Percentiles rank a stretch among this genome's conserved stretches.
phyloP scores from a whole-genome alignment of 2,888 invertebrate genomes.

The Trichogramma dendrolimi region DNA sequence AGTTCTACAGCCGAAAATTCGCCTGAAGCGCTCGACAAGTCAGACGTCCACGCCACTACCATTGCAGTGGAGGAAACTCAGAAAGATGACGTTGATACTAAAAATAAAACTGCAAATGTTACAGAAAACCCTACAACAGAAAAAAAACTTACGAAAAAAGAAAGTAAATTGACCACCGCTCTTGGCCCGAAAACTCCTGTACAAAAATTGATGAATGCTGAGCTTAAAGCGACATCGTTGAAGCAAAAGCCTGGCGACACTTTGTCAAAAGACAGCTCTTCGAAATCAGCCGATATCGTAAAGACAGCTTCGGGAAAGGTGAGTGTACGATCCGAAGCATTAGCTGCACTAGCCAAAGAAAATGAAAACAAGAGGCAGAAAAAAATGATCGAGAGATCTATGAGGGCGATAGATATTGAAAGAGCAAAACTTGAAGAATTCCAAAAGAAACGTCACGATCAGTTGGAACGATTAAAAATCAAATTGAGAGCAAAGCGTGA shows the following conservation, averaged over 20 bases:
- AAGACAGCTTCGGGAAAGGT: slow-evolving; percentile 23
- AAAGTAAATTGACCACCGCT: no score
- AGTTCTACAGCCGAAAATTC: no score
- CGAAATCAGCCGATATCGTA: slow-evolving; percentile 8
- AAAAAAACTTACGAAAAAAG: no score
- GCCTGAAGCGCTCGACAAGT: no score
- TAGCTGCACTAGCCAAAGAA: slow-evolving; percentile 28
- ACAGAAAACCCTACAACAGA: slow-evolving; percentile 1
- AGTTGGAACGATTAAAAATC: slow-evolving; percentile 31
- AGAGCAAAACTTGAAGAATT: slow-evolving; percentile 23
- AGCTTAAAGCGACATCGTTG: not conserved
- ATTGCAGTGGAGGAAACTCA: not conserved
- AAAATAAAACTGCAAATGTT: not conserved
- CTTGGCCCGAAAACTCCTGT: no score
- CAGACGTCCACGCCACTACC: no score
- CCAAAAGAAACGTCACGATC: slow-evolving; percentile 30
- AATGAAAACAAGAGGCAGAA: slow-evolving; percentile 27
- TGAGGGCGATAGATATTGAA: slow-evolving; percentile 19
- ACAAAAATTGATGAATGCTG: not conserved
- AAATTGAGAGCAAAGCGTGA: slow-evolving; percentile 32
- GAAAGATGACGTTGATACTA: not conserved
- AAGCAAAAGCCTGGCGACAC: no score
- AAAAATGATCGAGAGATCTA: slow-evolving; percentile 21
- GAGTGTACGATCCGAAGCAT: slow-evolving; percentile 27
- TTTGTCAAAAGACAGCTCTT: not conserved